Base-by-base conservation (phyloP, 2,797 vertebrate species). In the Enteromius radiatus region DNA sequence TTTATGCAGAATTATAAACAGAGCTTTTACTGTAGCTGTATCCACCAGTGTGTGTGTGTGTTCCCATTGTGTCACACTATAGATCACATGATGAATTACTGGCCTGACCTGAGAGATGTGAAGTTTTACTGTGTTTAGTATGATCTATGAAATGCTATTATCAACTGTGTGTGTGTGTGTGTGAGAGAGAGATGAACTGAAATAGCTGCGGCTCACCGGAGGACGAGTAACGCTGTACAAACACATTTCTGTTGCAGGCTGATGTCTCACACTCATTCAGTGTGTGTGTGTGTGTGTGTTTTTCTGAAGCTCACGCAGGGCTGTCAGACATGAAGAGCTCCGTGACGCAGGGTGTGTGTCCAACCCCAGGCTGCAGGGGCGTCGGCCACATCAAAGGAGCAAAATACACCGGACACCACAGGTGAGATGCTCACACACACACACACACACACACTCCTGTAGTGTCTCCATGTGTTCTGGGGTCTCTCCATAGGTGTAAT, bases 391-490 rank as follows among this genome's bases (percentile, higher is more conserved):
- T 95, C 49, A 95, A 92, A 90, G 95, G 95, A 79, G 90, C 95
- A 45, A 93, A 92, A 90, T 95, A 95, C 90, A 95, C 92, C 1
- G 93, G 94, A 92, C 95, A 95, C 91, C 94, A 95, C 89, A 94
- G 93, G 93, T 92, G 54, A 38, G 41, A 65, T 3, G 9, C 21
- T 4, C n/a, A 1, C 9, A 23, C 1, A 23, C 21, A 56, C 54
- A 36, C 36, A 36, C 36, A 36, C 36, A 36, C 36, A 33, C n/a
- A n/a, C n/a, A n/a, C n/a, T n/a, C n/a, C n/a, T n/a, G n/a, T n/a
- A n/a, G n/a, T n/a, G n/a, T n/a, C n/a, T n/a, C n/a, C n/a, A n/a
- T n/a, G n/a, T n/a, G n/a, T n/a, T n/a, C n/a, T n/a, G n/a, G n/a
- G n/a, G n/a, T n/a, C n/a, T n/a, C n/a, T n/a, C n/a, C n/a, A n/a